Base-by-base conservation (phyloP, 2,797 vertebrate species). In the Nannoperca australis region DNA sequence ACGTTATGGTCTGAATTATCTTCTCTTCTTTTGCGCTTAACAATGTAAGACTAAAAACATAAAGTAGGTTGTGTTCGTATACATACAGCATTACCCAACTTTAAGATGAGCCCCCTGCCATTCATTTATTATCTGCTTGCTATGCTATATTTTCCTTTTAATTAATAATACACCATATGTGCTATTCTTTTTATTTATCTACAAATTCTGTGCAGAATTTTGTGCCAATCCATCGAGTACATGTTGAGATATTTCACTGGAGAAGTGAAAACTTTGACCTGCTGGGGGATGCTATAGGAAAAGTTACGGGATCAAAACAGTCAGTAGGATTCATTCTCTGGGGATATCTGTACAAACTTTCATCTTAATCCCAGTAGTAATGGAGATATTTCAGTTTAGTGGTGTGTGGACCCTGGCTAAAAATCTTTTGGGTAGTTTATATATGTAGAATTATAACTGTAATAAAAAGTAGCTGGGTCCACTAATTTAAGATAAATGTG, bases 131-230 rank as follows among this genome's bases (percentile, higher is more conserved):
- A 22, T 12, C 34, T 67, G 15, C 62, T 58, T 66, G 27, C 7
- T 32, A 38, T 73, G 34, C 59, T 65, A 4, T 12, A 2, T 54
- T 66, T 67, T 76, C 15, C 53, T 54, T 66, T 50, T 47, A 53
- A 70, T 67, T 11, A 78, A 50, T 66, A n/a, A 50, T 38, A 56
- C 15, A 66, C 55, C 56, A 81, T 63, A 78, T 45, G 42, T 55
- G 18, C 66, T n/a, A n/a, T 69, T 44, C 7, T n/a, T 20, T 20
- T 47, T 47, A 15, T 17, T 24, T 44, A 38, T 34, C 30, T 0
- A 36, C 8, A 9, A 58, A 36, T 11, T 22, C 11, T 24, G 22
- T 24, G 22, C 12, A 24, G 5, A 51, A 51, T 6, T 24, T 11
- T 50, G n/a, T 36, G 32, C 30, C 17, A 40, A n/a, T 49, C 45